Evolutionary conservation across 2,888 invertebrate genomes (phyloP).

Genomic region (Monochamus alternatus): DNA sequence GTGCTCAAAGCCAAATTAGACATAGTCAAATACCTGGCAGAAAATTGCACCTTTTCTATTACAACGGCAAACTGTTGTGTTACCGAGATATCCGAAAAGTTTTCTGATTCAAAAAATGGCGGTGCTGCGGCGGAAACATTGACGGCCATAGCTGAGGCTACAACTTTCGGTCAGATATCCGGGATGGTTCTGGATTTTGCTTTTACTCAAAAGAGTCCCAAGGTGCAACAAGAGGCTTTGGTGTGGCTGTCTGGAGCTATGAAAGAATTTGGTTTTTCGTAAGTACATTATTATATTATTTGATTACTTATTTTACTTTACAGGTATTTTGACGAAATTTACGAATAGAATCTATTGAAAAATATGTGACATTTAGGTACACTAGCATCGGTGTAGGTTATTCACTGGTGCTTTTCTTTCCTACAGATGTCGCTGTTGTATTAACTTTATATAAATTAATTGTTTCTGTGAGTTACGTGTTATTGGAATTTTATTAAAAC

Average conservation of each 20-base stretch:
- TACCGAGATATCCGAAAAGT: conserved; percentile 87
- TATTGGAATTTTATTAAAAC: too few relatives aligned
- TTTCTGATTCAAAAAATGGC: conserved; percentile 88
- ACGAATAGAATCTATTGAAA: too few relatives aligned
- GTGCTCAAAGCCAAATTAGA: conserved; percentile 89
- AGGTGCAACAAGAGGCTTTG: conserved; percentile 89
- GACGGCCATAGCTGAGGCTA: conserved; percentile 84
- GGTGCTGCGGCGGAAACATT: conserved; percentile 80
- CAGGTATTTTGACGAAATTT: too few relatives aligned
- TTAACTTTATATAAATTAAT: too few relatives aligned
- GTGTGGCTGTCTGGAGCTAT: conserved; percentile 86
- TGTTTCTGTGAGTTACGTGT: too few relatives aligned
- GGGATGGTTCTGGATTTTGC: conserved; percentile 82
- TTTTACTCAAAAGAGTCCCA: conserved; percentile 91
- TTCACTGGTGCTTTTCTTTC: too few relatives aligned
- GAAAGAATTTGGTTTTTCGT: conserved; percentile 90
- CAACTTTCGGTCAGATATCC: conserved; percentile 83
- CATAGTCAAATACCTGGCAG: conserved; percentile 83
- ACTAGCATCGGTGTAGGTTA: too few relatives aligned
- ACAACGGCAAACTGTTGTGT: conserved; percentile 84
- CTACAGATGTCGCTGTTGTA: too few relatives aligned
- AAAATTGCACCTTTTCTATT: conserved; percentile 81
- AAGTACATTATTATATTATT: conserved; percentile 66
- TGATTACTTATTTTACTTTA: too few relatives aligned
- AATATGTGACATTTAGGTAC: too few relatives aligned